Percentiles rank a stretch among this genome's conserved stretches.
Conservation (phyloP, 2,888 invertebrate genomes). For the Salpingus planirostris region DNA sequence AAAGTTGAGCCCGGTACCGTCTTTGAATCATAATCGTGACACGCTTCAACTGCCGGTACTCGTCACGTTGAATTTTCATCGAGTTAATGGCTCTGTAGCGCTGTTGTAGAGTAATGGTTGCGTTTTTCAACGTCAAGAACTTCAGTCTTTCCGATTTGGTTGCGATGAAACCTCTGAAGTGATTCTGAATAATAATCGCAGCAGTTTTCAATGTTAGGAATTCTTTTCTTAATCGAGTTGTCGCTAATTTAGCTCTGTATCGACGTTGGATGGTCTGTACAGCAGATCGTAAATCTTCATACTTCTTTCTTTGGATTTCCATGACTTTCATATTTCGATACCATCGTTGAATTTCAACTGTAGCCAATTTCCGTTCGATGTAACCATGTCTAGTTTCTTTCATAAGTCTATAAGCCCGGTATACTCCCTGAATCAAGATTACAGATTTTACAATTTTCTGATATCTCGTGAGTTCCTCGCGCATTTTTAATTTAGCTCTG, state of each 20-base stretch:
- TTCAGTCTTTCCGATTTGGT: too few species aligned
- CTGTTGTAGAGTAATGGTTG: too few species aligned
- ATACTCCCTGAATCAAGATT: constrained; percentile 33
- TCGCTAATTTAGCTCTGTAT: constrained; percentile 34
- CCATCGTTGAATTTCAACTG: background rate
- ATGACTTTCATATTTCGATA: constrained; percentile 7
- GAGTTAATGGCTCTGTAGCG: constrained; percentile 18
- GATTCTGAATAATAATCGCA: constrained; percentile 4
- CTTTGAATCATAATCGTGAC: constrained; percentile 43
- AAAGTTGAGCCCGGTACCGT: constrained; percentile 30
- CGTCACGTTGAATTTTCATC: too few species aligned
- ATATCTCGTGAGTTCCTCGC: too few species aligned
- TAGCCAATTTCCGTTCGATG: background rate
- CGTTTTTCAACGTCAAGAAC: too few species aligned
- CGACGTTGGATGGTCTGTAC: constrained; percentile 25
- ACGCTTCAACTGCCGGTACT: too few species aligned
- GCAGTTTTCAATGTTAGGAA: background rate
- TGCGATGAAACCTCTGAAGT: too few species aligned
- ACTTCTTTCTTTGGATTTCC: background rate
- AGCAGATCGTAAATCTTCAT: constrained; percentile 21
- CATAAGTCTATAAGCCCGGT: constrained; percentile 37
- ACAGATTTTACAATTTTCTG: constrained; percentile 19
- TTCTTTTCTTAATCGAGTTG: constrained; percentile 29
- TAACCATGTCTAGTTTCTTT: constrained; percentile 34
- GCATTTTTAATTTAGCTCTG: background rate